Base-by-base conservation (phyloP, 30 jellyfish, hydroid and myxozoan species). In the Hydractinia symbiolongicarpus region DNA sequence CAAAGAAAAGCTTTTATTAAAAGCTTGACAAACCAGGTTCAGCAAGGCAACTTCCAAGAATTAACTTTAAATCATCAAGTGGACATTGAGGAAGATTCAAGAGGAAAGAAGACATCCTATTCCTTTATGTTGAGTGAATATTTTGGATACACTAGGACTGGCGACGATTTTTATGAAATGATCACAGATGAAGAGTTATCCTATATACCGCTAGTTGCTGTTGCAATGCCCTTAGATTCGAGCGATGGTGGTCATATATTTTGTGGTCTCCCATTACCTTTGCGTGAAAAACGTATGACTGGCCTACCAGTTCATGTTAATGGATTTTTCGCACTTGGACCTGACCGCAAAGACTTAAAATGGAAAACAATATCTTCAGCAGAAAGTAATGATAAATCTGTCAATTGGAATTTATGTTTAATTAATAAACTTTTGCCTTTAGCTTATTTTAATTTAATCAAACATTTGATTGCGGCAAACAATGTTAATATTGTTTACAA, bases 241-340 rank as follows among this genome's bases (percentile, higher is more conserved):
- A 17, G 20, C 10, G 17, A 51, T 19, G 90, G 85, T 70, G 96
- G 96, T 30, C 96, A 88, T 79, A 57, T 88, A 14, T 88, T 77
- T 67, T 88, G 94, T 73, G 89, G 79, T 11, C 79, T 88, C 67
- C 96, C 96, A 5, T 81, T 88, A 17, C 96, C 96, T 10, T 61
- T 83, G 16, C 49, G 67, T 53, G 81, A 74, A 72, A 69, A 60
- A n/a, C 66, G 79, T 60, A 44, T 77, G 50, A 88, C 96, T 5
- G 93, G 95, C 0, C 83, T 88, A 13, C 94, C 96, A n/a, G 94
- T 88, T 8, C 96, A 88, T 66, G 88, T 88, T 50, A 88, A 88
- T 58, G 96, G 96, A n/a, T 83, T 16, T 73, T 88, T 88, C 72
- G 94, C 96, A 0, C 90, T 88, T 49, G 84, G 90, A n/a, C 86